Percentiles rank a stretch among this genome's conserved stretches.
Conservation (phyloP, 2,113 vertebrate genomes). For the Ceratotherium simum region DNA sequence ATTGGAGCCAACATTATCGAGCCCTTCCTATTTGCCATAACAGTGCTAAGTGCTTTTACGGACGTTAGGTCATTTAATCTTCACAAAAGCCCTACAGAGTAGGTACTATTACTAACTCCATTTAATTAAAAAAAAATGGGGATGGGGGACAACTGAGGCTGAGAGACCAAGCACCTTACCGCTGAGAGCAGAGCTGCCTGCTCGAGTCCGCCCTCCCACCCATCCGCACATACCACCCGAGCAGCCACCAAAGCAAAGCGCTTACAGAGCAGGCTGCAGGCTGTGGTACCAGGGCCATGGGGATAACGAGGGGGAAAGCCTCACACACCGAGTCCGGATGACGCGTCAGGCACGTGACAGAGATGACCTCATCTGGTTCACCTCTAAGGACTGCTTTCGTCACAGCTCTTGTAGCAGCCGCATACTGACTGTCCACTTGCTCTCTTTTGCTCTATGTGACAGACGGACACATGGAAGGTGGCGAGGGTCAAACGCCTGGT, state of each 20-base stretch:
- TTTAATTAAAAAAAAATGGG: not conserved
- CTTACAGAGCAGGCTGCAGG: not conserved
- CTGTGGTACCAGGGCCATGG: rapidly evolving
- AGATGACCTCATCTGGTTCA: not conserved
- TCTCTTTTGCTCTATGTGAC: rapidly evolving
- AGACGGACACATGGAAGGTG: rapidly evolving
- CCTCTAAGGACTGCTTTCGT: not conserved
- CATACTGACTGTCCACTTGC: not conserved
- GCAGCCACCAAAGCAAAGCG: rapidly evolving
- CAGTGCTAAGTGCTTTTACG: not conserved
- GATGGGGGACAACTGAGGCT: not conserved
- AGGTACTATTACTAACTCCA: not conserved
- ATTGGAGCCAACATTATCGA: not conserved
- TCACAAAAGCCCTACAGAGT: not conserved
- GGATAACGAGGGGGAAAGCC: not conserved
- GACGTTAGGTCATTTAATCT: not conserved
- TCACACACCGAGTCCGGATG: rapidly evolving
- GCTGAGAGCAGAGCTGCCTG: not conserved
- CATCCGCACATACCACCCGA: rapidly evolving
- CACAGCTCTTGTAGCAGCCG: not conserved
- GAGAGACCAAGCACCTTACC: not conserved
- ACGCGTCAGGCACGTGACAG: rapidly evolving
- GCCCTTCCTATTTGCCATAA: not conserved
- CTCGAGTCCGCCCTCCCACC: no score
- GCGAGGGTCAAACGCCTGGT: not conserved